A percentile compares a stretch with the other conserved stretches of the same genome.
These are phyloP conservation scores for Sesia bembeciformis DNA, from an alignment of 2,888 invertebrate genomes.

Conservation along the genomic window DNA sequence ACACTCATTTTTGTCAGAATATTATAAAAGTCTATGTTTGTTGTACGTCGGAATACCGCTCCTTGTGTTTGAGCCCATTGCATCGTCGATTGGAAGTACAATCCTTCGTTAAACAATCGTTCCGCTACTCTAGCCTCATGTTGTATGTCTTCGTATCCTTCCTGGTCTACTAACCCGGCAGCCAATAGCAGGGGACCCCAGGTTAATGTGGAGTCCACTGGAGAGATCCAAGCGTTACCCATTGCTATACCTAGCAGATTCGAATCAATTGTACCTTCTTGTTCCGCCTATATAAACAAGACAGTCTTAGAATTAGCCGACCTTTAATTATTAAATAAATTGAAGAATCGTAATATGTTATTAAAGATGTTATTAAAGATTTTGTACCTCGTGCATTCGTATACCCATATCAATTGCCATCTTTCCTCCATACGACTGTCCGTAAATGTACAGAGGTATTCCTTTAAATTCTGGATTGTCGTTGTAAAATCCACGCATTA, in stretches of 20 bases:
- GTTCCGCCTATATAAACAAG: conserved; percentile 69
- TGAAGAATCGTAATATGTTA: not conserved
- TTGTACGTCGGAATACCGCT: conserved; percentile 76
- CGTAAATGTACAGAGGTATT: conserved; percentile 87
- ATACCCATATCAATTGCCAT: conserved; percentile 90
- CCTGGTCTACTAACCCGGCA: conserved; percentile 81
- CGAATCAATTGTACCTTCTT: conserved; percentile 74
- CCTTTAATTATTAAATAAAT: no score
- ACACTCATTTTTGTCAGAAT: conserved; percentile 74
- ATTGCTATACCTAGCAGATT: conserved; percentile 86
- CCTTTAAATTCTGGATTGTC: conserved; percentile 80
- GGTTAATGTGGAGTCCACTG: conserved; percentile 86
- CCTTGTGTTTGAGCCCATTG: conserved; percentile 79
- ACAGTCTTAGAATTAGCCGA: no score
- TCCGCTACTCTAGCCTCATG: conserved; percentile 71
- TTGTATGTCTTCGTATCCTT: conserved; percentile 76
- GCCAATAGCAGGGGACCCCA: conserved; percentile 88
- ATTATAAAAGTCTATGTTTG: conserved; percentile 86
- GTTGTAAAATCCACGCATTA: conserved; percentile 81
- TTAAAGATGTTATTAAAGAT: not conserved
- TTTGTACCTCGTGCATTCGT: conserved; percentile 65
- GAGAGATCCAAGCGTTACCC: conserved; percentile 93
- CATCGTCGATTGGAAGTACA: conserved; percentile 75
- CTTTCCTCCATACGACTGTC: conserved; percentile 95
- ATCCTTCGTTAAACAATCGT: conserved; percentile 68